phyloP scores from a whole-genome alignment of 2,113 vertebrate genomes.

The Nerophis lumbriciformis region DNA sequence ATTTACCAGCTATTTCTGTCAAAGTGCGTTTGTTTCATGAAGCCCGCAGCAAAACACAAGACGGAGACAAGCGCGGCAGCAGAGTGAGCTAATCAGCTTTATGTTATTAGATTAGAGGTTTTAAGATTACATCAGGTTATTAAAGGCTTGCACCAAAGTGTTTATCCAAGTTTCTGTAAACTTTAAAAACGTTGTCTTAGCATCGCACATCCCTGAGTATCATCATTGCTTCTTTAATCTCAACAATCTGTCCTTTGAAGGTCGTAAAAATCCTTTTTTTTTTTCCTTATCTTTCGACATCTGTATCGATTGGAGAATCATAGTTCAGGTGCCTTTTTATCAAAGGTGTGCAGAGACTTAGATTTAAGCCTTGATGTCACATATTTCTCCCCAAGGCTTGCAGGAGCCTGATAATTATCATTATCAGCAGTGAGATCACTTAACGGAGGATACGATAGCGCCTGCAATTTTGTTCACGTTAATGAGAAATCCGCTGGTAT shows the following conservation, averaged over 20 bases:
- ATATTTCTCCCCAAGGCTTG: conserved; percentile 23
- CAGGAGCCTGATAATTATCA: conserved; percentile 38
- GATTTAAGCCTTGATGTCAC: conserved; percentile 38
- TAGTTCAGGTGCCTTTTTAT: conserved; percentile 51
- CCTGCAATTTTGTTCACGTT: conserved; percentile 38
- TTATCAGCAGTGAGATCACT: conserved; percentile 47
- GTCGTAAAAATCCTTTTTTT: conserved; percentile 39
- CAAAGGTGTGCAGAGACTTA: conserved; percentile 44
- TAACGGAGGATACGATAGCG: conserved; percentile 34
- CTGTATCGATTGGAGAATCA: conserved; percentile 40
- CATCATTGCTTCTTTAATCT: conserved; percentile 33
- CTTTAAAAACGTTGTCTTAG: conserved; percentile 34
- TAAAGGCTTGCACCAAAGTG: conserved; percentile 16
- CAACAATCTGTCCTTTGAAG: conserved; percentile 42
- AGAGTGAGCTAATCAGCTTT: conserved; percentile 23
- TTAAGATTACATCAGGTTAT: conserved; percentile 39
- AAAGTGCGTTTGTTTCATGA: conserved; percentile 12
- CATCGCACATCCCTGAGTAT: conserved; percentile 42
- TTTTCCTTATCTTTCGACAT: conserved; percentile 46
- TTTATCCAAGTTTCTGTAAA: conserved; percentile 24
- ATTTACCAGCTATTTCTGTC: conserved; percentile 16
- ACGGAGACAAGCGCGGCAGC: conserved; percentile 14
- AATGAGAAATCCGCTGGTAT: conserved; percentile 29
- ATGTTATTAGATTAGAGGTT: conserved; percentile 29
- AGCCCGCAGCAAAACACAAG: conserved; percentile 14